These are phyloP conservation scores for Ylistrum balloti DNA, from an alignment of 1,140 invertebrate species.

Conservation along the genomic window DNA sequence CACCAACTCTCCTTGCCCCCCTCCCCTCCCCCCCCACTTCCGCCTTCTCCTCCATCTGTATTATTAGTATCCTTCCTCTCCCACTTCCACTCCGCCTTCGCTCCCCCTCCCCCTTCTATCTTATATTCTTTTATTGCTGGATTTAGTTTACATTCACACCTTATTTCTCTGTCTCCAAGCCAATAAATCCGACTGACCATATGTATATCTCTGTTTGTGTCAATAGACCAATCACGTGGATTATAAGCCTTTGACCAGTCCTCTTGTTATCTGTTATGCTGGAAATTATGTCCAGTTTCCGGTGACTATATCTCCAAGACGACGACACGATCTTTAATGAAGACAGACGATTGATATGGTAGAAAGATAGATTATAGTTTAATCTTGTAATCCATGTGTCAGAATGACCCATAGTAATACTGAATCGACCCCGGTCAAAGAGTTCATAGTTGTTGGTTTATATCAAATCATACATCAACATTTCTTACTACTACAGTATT, in stretches of 20 bases:
- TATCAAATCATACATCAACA: too few relatives aligned
- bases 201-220: background rate
- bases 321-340: background rate
- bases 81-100: too few relatives aligned
- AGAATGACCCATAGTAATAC: background rate
- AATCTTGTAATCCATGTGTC: background rate
- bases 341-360: background rate
- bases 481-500: too few relatives aligned
- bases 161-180: background rate
- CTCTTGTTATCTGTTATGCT: background rate
- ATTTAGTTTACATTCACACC: background rate
- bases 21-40: too few relatives aligned
- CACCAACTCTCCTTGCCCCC: too few relatives aligned
- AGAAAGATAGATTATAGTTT: background rate
- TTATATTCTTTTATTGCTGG: too few relatives aligned
- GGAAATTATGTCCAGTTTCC: background rate
- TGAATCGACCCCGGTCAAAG: background rate
- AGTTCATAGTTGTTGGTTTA: too few relatives aligned
- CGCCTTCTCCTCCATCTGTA: too few relatives aligned
- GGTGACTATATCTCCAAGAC: background rate
- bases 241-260: background rate
- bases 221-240: conserved; percentile 3
- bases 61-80: too few relatives aligned
- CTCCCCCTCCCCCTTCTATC: too few relatives aligned
- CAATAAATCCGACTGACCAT: background rate